A percentile compares a stretch with the other conserved stretches of the same genome.
These are phyloP conservation scores for Chaetodon trifasciatus DNA, from an alignment of 2,797 vertebrate species.

Conservation along the genomic window DNA sequence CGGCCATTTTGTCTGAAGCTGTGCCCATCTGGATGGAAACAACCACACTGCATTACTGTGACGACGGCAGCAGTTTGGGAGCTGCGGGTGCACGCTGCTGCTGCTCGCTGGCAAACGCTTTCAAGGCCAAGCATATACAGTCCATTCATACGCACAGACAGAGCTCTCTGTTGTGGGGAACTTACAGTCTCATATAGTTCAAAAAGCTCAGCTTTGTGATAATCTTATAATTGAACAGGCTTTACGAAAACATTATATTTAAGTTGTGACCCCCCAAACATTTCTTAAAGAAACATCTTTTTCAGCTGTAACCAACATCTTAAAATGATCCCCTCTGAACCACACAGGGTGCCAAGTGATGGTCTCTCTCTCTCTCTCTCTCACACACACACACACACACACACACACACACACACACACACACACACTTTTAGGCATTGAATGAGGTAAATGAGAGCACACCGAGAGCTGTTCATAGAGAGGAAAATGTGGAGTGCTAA, in stretches of 20 bases:
- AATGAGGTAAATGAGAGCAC: conserved; percentile 49
- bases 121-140: conserved; percentile 48
- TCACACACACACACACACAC: conserved; percentile 22
- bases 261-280: conserved; percentile 12
- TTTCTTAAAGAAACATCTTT: conserved; percentile 8
- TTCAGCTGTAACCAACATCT: conserved; percentile 2
- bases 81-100: conserved; percentile 57
- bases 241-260: conserved; percentile 3
- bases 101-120: conserved; percentile 48
- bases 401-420: conserved; percentile 19
- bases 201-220: background rate
- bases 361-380: conserved; percentile 8
- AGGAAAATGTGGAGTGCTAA: conserved; percentile 51
- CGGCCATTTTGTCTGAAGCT: conserved; percentile 86
- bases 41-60: conserved; percentile 66
- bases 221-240: background rate
- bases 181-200: background rate
- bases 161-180: conserved; percentile 18
- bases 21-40: conserved; percentile 83
- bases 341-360: conserved; percentile 3
- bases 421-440: conserved; percentile 1
- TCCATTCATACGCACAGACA: conserved; percentile 43
- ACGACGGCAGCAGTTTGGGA: conserved; percentile 73
- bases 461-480: conserved; percentile 39
- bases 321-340: conserved; percentile 5